Conservation (phyloP, 37 sponge, comb jelly and placozoan genomes). For the Axinella damicornis region DNA sequence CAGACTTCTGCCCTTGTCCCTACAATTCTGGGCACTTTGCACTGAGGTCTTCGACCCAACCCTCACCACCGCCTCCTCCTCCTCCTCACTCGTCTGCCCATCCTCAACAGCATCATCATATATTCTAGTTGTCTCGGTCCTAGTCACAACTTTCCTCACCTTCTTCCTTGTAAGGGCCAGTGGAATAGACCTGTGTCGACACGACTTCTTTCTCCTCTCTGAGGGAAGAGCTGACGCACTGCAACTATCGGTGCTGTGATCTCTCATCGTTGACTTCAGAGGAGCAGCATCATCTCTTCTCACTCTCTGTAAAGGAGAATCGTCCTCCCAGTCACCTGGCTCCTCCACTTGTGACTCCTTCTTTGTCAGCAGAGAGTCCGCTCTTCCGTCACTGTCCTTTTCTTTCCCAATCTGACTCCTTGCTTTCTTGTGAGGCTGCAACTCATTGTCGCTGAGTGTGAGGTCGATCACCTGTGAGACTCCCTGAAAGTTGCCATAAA, state of each 20-base stretch:
- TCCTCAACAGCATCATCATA: neutral
- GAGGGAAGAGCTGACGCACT: no score
- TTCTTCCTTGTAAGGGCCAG: neutral
- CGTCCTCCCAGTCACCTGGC: neutral
- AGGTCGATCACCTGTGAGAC: conserved; percentile 22
- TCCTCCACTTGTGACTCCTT: neutral
- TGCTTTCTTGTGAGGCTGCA: neutral
- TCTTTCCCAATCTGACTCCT: neutral
- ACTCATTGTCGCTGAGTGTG: neutral
- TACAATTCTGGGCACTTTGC: conserved; percentile 1
- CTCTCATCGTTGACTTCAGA: no score
- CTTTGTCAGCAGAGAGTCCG: neutral
- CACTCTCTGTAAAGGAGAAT: no score
- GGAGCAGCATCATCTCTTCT: no score
- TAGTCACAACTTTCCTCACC: no score
- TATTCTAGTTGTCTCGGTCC: no score
- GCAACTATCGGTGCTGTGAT: no score
- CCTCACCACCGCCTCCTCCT: neutral
- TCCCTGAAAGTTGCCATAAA: conserved; percentile 9
- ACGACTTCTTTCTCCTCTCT: no score
- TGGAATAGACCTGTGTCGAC: no score
- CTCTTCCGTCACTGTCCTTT: neutral
- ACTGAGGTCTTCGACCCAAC: neutral
- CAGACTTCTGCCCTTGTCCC: neutral
- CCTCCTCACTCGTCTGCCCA: conserved; percentile 6